A percentile compares a stretch with the other conserved stretches of the same genome.
These are phyloP conservation scores for Mesoligia furuncula DNA, from an alignment of 2,888 invertebrate species.

Conservation along the genomic window DNA sequence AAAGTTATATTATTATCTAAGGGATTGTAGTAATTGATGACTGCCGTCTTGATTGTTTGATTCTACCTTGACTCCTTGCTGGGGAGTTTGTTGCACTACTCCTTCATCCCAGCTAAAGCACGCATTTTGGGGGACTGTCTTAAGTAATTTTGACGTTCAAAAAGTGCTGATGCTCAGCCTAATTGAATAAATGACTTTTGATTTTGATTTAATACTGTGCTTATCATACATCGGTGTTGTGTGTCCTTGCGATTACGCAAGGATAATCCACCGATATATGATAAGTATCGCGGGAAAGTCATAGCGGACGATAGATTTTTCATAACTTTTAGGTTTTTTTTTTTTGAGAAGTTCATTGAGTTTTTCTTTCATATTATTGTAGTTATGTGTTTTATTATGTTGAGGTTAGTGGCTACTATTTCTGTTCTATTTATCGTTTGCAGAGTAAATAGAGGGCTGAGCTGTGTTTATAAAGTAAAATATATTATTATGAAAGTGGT, in stretches of 20 bases:
- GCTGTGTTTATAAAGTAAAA: slow-evolving; percentile 15
- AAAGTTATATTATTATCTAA: background rate
- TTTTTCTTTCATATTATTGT: background rate
- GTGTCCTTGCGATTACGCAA: too few relatives aligned
- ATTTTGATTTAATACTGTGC: background rate
- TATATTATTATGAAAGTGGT: slow-evolving; percentile 14
- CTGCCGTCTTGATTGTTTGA: background rate
- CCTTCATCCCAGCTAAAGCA: background rate
- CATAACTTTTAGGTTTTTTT: too few relatives aligned
- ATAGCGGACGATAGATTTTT: background rate
- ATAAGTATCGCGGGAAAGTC: too few relatives aligned
- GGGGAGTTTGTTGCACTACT: background rate
- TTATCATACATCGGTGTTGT: background rate
- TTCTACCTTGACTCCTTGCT: background rate
- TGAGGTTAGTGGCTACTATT: slow-evolving; percentile 33
- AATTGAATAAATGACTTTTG: background rate
- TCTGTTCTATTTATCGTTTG: slow-evolving; percentile 33
- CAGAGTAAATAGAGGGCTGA: slow-evolving; percentile 22
- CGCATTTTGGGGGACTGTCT: background rate
- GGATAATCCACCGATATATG: too few relatives aligned
- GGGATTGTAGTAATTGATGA: background rate
- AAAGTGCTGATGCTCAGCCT: background rate
- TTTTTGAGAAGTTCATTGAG: too few relatives aligned
- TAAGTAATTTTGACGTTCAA: background rate
- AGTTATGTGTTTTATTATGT: background rate